Evolutionary conservation across 2,888 invertebrate genomes (phyloP), one percentile per base, ranked within the genome.

Genomic region (Microplitis manilae): DNA sequence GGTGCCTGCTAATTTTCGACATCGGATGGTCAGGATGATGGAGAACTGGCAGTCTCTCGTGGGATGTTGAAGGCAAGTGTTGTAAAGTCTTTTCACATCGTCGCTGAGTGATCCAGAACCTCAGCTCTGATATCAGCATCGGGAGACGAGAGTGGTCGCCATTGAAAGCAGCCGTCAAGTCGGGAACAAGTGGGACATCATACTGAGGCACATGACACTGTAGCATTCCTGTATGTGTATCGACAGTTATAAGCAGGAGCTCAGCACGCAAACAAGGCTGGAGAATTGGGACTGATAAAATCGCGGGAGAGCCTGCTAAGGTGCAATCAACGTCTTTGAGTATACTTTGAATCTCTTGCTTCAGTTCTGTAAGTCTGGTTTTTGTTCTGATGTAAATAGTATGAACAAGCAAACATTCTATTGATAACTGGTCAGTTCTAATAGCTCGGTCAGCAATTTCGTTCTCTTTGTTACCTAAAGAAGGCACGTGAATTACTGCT

Each of bases 61-160:
- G 94, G 6, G 97, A 95, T 62, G 95, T 95, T 1, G 97, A 97
- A 6, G 97, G 97, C 75, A 98, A 91, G 90, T 98, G 97, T 86
- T 98, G 98, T 9, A 98, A 91, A 0, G 98, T 98, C 90, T 97
- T 98, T 88, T 98, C 97, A 87, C 98, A 98, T 2, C 98, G 93
- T 70, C 97, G 93, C 82, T 97, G 95, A 1, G 96, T 96, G 80
- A 98, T 94, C 96, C 98, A 98, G 88, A 94, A 96, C 84, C 96
- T 91, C 60, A 96, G 89, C 87, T 95, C 95, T 1, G 94, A 93
- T 68, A 96, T 92, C 60, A 95, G 91, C 15, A 92, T 90, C 2
- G 94, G 92, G 74, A 96, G 89, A 80, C 93, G 93, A 13, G 92
- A 90, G 81, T 93, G 93, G 89, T 96, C 96, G 0, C 93, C 93